These are phyloP conservation scores for Siniperca scherzeri DNA, from an alignment of 2,797 vertebrate species.

Conservation along the genomic window DNA sequence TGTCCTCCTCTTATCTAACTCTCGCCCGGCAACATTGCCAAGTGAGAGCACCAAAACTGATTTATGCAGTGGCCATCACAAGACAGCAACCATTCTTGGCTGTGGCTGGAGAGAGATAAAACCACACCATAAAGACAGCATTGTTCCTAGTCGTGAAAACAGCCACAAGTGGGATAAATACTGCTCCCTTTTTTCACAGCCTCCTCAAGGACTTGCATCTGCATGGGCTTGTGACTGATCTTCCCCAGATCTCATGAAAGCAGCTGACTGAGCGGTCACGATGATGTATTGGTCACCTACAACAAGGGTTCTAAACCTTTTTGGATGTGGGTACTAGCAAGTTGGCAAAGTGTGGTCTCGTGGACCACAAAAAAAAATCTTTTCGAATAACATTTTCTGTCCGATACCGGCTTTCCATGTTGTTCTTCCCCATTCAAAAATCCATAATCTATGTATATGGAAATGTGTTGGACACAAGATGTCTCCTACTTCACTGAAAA, in stretches of 20 bases:
- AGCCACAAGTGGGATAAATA: slow-evolving; percentile 80
- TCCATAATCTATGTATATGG: not conserved
- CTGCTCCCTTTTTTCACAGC: slow-evolving; percentile 67
- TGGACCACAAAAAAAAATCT: not conserved
- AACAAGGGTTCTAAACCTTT: not conserved
- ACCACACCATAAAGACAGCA: slow-evolving; percentile 79
- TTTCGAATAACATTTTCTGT: not conserved
- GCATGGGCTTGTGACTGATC: slow-evolving; percentile 65
- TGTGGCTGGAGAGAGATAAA: slow-evolving; percentile 77
- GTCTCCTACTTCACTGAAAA: not conserved
- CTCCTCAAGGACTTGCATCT: slow-evolving; percentile 70
- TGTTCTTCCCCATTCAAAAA: not conserved
- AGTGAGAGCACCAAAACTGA: slow-evolving; percentile 74
- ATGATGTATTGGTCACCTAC: slow-evolving; percentile 23
- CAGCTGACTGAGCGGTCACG: slow-evolving; percentile 39
- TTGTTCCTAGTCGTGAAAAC: slow-evolving; percentile 76
- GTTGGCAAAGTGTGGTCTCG: not conserved
- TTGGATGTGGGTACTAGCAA: not conserved
- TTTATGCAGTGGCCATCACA: slow-evolving; percentile 82
- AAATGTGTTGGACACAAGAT: not conserved
- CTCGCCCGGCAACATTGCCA: slow-evolving; percentile 51
- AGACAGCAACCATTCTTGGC: slow-evolving; percentile 79
- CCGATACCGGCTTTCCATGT: not conserved
- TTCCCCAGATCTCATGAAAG: slow-evolving; percentile 55
- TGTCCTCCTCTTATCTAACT: slow-evolving; percentile 60